Base-by-base conservation (phyloP, 1,140 invertebrate genomes). In the Heliconius melpomene region DNA sequence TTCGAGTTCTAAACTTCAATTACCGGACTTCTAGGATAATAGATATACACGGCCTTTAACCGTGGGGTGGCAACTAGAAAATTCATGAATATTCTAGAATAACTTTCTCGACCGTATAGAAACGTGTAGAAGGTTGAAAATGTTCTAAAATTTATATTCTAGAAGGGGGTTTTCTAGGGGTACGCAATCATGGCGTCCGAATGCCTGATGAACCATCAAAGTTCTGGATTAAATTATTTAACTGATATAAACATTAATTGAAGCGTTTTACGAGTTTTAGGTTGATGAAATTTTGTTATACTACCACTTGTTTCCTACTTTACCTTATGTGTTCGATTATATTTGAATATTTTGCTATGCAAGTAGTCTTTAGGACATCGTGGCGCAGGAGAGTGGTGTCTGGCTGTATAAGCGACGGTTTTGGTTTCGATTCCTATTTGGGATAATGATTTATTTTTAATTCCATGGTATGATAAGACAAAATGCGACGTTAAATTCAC, bases 141-240 rank as follows among this genome's bases (percentile, higher is more conserved):
- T 77, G 75, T 70, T 38, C 8, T n/a, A 36, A 75, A 75, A 75
- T 66, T 46, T 23, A 76, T 76, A 66, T 70, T 7, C 9, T 40
- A 16, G 54, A 77, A 38, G 18, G 38, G 40, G 66, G 18, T 57
- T 74, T 74, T 72, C 76, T 71, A 70, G 78, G 82, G 79, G 80
- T 40, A 36, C n/a, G 88, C 89, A 89, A 90, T 88, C 88, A 89
- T 84, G 84, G 82, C 82, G 77, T 71, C 82, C 79, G 78, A 82
- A 83, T 79, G 79, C 79, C 76, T 83, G 80, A 80, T 81, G 80
- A 78, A 70, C 80, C 80, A 81, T 81, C 86, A 84, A 86, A 89
- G 87, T 88, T 86, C 76, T 72, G 80, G 83, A 90, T 90, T 89
- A 87, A 90, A 90, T 88, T 85, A 90, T 90, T 88, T 85, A 85